phyloP scores from a whole-genome alignment of 1,140 invertebrate species.

The Drosophila neocordata region DNA sequence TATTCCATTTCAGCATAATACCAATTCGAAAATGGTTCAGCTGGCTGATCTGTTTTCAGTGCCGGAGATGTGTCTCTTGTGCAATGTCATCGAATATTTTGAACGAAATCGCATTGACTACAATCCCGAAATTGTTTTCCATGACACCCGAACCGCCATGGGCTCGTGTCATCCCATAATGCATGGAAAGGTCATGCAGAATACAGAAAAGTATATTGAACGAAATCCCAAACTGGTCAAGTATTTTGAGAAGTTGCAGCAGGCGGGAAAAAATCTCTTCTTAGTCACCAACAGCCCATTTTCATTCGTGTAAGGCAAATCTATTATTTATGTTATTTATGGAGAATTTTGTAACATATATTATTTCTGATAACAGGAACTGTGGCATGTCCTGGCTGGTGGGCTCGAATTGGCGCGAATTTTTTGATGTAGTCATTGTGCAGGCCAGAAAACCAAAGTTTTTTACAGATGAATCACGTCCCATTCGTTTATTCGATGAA shows the following conservation, averaged over 20 bases:
- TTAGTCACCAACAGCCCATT: constrained; percentile 98
- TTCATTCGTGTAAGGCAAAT: constrained; percentile 94
- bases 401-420: constrained; percentile 94
- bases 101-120: constrained; percentile 94
- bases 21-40: constrained; percentile 94
- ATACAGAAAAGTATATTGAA: constrained; percentile 92
- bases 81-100: constrained; percentile 97
- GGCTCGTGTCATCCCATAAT: constrained; percentile 95
- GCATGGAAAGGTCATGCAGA: constrained; percentile 92
- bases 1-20: constrained; percentile 83
- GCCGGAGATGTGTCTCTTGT: constrained; percentile 96
- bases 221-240: constrained; percentile 88
- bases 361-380: constrained; percentile 86
- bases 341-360: neutral
- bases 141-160: constrained; percentile 96
- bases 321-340: too few relatives aligned
- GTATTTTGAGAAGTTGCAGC: constrained; percentile 90
- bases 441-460: constrained; percentile 98
- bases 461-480: constrained; percentile 95
- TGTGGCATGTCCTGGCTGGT: constrained; percentile 95
- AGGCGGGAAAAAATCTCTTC: constrained; percentile 94
- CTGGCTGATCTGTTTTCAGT: constrained; percentile 98
- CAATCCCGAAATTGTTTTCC: constrained; percentile 97
- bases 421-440: constrained; percentile 97
- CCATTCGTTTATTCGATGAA: constrained; percentile 94